A percentile compares a stretch with the other conserved stretches of the same genome.
Conservation (phyloP, 2,113 vertebrate genomes). For the Clarias magur region DNA sequence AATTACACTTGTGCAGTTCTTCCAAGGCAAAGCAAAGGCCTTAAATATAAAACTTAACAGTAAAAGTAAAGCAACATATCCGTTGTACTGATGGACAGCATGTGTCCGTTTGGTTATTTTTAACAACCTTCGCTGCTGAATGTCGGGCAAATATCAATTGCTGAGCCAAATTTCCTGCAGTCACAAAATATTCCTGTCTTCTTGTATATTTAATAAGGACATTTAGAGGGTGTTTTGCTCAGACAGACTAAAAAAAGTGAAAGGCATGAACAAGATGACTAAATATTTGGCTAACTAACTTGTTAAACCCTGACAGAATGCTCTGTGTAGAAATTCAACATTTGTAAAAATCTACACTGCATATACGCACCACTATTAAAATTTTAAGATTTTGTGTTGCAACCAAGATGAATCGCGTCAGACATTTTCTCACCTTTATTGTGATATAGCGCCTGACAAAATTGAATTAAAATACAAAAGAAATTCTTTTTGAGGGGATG, state of each 20-base stretch:
- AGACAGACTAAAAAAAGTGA: background rate
- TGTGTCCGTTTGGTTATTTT: conserved; percentile 1
- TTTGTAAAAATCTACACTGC: background rate
- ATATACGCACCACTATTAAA: too few species aligned
- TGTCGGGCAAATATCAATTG: conserved; percentile 13
- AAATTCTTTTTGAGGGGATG: background rate
- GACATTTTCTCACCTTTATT: background rate
- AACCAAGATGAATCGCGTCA: too few species aligned
- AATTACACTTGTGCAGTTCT: background rate
- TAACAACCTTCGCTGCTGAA: background rate
- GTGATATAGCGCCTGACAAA: too few species aligned
- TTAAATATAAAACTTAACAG: background rate
- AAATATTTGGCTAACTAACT: background rate
- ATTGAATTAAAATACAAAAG: background rate
- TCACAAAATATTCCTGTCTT: conserved; percentile 24
- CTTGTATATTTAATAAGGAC: conserved; percentile 17
- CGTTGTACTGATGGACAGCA: background rate
- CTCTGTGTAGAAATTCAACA: background rate
- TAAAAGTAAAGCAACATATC: background rate
- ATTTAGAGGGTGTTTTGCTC: background rate
- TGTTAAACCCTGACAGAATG: background rate
- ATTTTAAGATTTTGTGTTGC: too few species aligned
- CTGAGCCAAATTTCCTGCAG: conserved; percentile 11
- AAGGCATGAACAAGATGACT: background rate
- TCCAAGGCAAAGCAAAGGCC: background rate